Evolutionary conservation across 2,797 vertebrate genomes (phyloP).

Genomic region (Bryconaethiops microstoma): DNA sequence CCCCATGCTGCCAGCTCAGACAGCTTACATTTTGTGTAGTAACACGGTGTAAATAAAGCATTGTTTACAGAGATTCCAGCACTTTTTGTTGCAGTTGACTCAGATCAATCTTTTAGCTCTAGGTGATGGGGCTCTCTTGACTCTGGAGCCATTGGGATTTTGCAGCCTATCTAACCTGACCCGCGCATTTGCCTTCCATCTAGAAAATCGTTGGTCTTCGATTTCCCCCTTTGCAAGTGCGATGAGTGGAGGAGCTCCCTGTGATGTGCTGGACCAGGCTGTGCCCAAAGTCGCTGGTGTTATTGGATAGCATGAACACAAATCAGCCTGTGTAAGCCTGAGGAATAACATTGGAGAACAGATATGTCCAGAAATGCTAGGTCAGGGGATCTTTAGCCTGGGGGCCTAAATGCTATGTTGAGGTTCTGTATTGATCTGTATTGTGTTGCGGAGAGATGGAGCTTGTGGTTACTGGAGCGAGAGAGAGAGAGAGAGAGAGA

Average conservation of each 20-base stretch:
- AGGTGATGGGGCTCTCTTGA: slow-evolving; percentile 15
- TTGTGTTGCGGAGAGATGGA: slow-evolving; percentile 28
- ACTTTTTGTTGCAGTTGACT: not conserved
- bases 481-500: not conserved
- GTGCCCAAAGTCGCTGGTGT: not conserved
- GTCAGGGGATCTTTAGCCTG: slow-evolving; percentile 28
- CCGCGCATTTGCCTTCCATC: slow-evolving; percentile 12
- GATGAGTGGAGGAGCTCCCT: not conserved
- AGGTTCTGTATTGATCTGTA: slow-evolving; percentile 46
- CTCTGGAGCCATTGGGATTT: slow-evolving; percentile 14
- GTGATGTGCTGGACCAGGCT: not conserved
- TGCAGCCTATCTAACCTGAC: slow-evolving; percentile 26
- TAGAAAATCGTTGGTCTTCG: slow-evolving; percentile 27
- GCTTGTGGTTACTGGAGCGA: slow-evolving; percentile 31
- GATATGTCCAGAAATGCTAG: slow-evolving; percentile 15
- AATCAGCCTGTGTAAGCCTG: not conserved
- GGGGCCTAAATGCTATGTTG: slow-evolving; percentile 26
- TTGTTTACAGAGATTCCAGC: slow-evolving; percentile 4
- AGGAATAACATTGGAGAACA: slow-evolving; percentile 4
- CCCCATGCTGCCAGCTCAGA: not conserved
- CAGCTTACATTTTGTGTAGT: not conserved
- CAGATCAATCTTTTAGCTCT: slow-evolving; percentile 14
- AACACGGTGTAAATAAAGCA: not conserved
- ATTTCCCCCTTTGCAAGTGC: slow-evolving; percentile 13
- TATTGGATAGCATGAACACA: slow-evolving; percentile 24